A percentile compares a stretch with the other conserved stretches of the same genome.
Evolutionary conservation across 2,797 vertebrate species (phyloP).

Genomic region (Rallus crepitans): DNA sequence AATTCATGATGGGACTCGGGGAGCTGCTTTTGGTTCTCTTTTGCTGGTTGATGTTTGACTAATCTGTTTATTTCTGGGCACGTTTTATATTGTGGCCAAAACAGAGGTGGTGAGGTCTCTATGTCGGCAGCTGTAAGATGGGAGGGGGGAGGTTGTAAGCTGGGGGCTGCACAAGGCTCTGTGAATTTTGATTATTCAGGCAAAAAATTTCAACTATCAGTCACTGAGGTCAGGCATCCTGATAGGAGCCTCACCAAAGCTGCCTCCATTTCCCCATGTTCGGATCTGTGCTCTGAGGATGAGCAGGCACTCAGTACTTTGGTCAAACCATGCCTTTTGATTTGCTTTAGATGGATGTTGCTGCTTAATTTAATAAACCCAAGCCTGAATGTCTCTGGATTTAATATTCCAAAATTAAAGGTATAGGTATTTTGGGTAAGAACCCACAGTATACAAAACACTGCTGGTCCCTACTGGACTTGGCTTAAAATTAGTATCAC

Average conservation of each 20-base stretch:
- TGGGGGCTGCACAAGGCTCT: neutral
- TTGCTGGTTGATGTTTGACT: neutral
- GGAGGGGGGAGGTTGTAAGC: neutral
- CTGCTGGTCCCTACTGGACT: neutral
- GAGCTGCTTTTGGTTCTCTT: neutral
- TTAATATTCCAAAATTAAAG: neutral
- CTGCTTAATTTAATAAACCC: neutral
- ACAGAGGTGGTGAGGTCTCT: neutral
- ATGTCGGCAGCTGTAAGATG: neutral
- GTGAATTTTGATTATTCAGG: neutral
- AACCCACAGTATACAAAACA: neutral
- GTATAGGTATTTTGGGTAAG: neutral
- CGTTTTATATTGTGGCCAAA: neutral
- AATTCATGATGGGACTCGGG: neutral
- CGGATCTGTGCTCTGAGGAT: neutral
- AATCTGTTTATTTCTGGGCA: neutral
- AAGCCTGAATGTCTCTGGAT: neutral
- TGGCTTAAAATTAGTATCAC: neutral
- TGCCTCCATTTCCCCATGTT: neutral
- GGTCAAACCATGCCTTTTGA: neutral
- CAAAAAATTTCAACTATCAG: neutral
- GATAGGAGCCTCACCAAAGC: neutral
- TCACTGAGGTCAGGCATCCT: neutral
- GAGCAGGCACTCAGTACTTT: neutral
- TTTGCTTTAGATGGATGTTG: neutral